Evolutionary conservation across 2,888 invertebrate species (phyloP), one percentile per base, ranked within the genome.

Genomic region (Hemithea aestivaria): DNA sequence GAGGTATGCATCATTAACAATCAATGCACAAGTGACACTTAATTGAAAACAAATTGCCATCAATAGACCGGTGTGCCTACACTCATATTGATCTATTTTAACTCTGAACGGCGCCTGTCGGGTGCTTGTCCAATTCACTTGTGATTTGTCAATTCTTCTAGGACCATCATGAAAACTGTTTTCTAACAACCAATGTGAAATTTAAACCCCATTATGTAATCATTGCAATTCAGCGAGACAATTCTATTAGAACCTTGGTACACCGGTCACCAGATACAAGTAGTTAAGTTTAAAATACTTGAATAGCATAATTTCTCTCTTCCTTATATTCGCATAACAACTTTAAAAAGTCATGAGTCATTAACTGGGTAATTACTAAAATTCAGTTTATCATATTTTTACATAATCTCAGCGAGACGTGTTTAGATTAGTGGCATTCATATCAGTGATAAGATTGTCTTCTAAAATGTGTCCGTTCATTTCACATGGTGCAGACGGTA

Each of bases 71-170:
- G 32, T 38, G 48, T 42, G n/a, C n/a, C n/a, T n/a, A 76, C 67
- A 41, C 44, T 76, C 63, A 66, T 80, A 83, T 83, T 84, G 85
- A 81, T 80, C 73, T 75, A 59, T 63, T 74, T 74, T 74, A 64
- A 72, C 62, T 62, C 48, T 45, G 56, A 51, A 44, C 64, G 73
- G 68, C 75, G 74, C 71, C 67, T 55, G 55, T 50, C 58, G 57
- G 52, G 56, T 58, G 56, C 59, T 59, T 53, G 56, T 56, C 48
- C 55, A 72, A 72, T 75, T 78, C 66, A 74, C 69, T 68, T 66
- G 58, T 73, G 73, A 75, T 70, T 74, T 73, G 71, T 70, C 27
- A 35, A 25, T 27, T 27, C 8, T 33, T 32, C 40, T 39, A 36
- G 35, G 29, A 25, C 21, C 8, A 28, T 32, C 8, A 12, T 20